Base-by-base conservation (phyloP, 2,888 invertebrate genomes). In the Lobophora halterata region DNA sequence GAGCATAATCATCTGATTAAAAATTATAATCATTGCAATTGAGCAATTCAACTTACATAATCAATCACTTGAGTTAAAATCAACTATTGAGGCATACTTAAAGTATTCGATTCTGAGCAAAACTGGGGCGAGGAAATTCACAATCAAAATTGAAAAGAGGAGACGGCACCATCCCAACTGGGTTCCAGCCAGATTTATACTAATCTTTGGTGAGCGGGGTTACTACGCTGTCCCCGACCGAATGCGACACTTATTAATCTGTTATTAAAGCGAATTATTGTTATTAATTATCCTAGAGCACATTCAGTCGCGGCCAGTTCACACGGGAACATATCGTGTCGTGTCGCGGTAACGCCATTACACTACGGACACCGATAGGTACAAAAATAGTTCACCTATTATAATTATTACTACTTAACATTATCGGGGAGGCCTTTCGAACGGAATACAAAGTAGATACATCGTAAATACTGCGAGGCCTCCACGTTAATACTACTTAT, bases 321-420 rank as follows among this genome's bases (percentile, higher is more conserved):
- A 66, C 65, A 65, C 2, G 66, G 66, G 71, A 69, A 72, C 70
- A 60, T 64, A 58, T 55, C 44, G 60, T 50, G 59, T 55, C 63
- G 69, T 71, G 75, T 75, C 65, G 74, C 76, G 81, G 83, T 79
- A 79, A 81, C 85, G 79, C 77, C 79, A 72, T 79, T 76, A 63
- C 70, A 37, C 80, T 82, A 81, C 73, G 79, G 80, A 82, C 82
- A 81, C 68, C 65, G 79, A 77, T 79, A 79, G 80, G 82, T 87
- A 87, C 83, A 87, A 87, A 87, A 86, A 86, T 86, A 86, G 65
- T 86, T 86, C 80, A 79, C 86, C 86, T 87, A 87, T 85, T 86
- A 86, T 69, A 81, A 85, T 83, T 83, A 87, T 71, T 50, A 82
- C 86, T 87, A 87, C 86, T 86, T 87, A 87, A 85, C 80, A 81